phyloP scores from a whole-genome alignment of 2,113 vertebrate genomes.

The Dendropsophus ebraccatus region DNA sequence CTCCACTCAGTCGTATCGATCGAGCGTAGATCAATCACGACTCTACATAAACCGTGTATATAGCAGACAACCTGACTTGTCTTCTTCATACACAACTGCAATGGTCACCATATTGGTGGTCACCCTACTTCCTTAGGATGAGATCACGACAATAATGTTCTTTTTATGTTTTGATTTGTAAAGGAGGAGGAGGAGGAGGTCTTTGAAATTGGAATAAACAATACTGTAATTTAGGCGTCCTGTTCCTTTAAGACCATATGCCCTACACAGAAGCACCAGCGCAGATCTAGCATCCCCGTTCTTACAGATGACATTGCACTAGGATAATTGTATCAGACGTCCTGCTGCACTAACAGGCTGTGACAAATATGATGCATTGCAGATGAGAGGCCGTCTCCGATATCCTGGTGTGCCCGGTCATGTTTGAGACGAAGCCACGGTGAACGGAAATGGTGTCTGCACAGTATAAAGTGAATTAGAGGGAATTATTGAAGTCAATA shows the following conservation, averaged over 20 bases:
- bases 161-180: background rate
- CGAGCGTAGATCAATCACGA: background rate
- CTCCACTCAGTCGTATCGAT: background rate
- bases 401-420: background rate
- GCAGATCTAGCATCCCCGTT: background rate
- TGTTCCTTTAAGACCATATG: background rate
- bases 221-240: background rate
- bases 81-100: background rate
- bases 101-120: background rate
- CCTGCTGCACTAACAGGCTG: background rate
- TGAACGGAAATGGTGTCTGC: background rate
- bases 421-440: background rate
- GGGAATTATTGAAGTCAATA: background rate
- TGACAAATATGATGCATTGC: slow-evolving; percentile 40
- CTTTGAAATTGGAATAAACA: background rate
- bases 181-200: background rate
- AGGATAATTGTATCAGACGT: slow-evolving; percentile 18
- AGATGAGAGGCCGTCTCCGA: slow-evolving; percentile 30
- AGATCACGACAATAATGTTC: background rate
- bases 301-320: slow-evolving; percentile 5
- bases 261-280: background rate
- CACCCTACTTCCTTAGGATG: background rate
- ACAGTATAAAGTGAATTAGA: background rate
- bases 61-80: background rate
- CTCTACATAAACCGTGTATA: background rate